phyloP scores from a whole-genome alignment of 2,113 vertebrate genomes.

The Cyprichromis sp. region DNA sequence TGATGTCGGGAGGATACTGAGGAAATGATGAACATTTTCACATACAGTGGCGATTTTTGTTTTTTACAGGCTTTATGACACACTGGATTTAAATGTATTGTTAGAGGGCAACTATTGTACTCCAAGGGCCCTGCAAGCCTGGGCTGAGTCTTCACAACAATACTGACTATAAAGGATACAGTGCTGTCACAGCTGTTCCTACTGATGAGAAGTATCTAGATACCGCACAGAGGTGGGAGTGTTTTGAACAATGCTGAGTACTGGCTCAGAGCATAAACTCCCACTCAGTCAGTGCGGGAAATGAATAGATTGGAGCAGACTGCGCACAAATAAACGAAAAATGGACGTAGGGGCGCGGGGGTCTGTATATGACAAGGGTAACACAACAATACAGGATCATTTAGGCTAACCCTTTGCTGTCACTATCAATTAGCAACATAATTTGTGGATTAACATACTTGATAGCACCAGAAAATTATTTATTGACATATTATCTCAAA shows the following conservation, averaged over 20 bases:
- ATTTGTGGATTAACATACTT: not conserved
- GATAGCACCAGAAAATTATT: not conserved
- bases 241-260: constrained; percentile 5
- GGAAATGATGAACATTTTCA: not conserved
- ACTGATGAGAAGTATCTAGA: constrained; percentile 15
- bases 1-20: not conserved
- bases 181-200: not conserved
- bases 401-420: not conserved
- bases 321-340: not conserved
- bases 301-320: constrained; percentile 30
- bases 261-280: constrained; percentile 15
- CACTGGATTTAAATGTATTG: not conserved
- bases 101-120: not conserved
- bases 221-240: not conserved
- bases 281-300: constrained; percentile 28
- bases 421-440: not conserved
- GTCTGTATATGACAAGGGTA: not conserved
- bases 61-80: not conserved
- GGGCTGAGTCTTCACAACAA: not conserved
- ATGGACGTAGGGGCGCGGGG: not conserved
- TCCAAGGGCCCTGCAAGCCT: not conserved
- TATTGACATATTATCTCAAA: not conserved
- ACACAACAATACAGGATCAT: not conserved
- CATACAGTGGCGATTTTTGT: not conserved
- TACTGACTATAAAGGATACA: not conserved